Base-by-base conservation (phyloP, 2,113 vertebrate genomes). In the Oenanthe oenanthe region DNA sequence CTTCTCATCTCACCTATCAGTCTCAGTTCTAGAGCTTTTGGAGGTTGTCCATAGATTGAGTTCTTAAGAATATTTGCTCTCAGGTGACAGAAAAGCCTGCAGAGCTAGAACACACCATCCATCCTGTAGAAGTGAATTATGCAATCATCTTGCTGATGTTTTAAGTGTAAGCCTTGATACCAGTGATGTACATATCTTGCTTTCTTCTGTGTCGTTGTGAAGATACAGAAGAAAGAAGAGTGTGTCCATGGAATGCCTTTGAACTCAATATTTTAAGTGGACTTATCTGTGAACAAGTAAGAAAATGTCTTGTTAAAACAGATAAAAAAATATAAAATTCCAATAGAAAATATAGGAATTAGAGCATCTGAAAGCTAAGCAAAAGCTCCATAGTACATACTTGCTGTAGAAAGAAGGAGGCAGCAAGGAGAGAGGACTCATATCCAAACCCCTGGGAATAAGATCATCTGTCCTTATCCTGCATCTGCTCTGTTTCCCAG, bases 401-500 rank as follows among this genome's bases (percentile, higher is more conserved):
- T 76, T 90, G 45, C 71, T 61, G 54, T 58, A 54, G 56, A 65
- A 84, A 84, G 54, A 91, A 40, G 43, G 42, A 93, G 51, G 66
- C 82, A 92, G 45, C 34, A 85, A 68, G 45, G 75, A 88, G 54
- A 63, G 14, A 87, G 43, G 38, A 71, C 63, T 95, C 54, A 57
- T 48, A 86, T 68, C 22, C 32, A 92, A 45, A 43, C 53, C 68
- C 34, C 92, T 91, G 65, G 87, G 89, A 84, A 80, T 84, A 76
- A 73, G 47, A 73, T 94, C 32, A 71, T 95, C 65, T 91, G 72
- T 92, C 75, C 75, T 84, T 63, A 85, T 47, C 67, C 92, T 73
- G 88, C 79, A 86, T 89, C 88, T 94, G 95, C 82, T 91, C 43
- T 77, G 19, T 86, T 92, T 93, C 91, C 75, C 94, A 77, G 91